These are phyloP conservation scores for Oncorhynchus tshawytscha DNA, from an alignment of 2,113 vertebrate species.

Conservation along the genomic window DNA sequence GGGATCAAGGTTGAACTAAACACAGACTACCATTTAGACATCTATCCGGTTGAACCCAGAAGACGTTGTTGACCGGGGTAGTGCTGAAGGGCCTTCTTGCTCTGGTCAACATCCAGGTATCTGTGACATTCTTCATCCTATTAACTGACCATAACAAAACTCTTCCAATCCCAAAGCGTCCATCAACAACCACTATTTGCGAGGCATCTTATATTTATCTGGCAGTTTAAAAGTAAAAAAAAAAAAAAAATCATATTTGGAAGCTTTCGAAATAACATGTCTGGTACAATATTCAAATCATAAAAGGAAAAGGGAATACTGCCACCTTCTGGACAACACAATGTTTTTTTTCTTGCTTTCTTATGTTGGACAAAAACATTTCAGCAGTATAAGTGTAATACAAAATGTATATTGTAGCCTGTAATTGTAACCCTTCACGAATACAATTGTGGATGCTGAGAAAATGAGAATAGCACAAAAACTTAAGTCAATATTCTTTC, in stretches of 20 bases:
- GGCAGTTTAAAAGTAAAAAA: background rate
- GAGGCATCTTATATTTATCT: background rate
- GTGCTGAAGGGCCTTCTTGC: background rate
- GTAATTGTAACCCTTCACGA: conserved; percentile 62
- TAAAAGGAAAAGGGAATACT: background rate
- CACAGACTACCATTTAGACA: background rate
- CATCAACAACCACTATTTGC: background rate
- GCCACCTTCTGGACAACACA: background rate
- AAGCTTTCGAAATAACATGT: background rate
- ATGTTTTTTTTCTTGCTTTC: no score
- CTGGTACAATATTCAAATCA: no score
- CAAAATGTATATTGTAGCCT: conserved; percentile 53
- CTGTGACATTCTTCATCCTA: conserved; percentile 12
- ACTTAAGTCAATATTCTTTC: conserved; percentile 48
- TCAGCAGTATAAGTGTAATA: conserved; percentile 57
- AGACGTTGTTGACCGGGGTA: no score
- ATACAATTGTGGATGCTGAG: conserved; percentile 61
- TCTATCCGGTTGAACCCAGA: background rate
- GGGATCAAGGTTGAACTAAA: background rate
- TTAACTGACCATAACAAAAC: no score
- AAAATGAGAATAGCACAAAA: conserved; percentile 56
- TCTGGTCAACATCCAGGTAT: background rate
- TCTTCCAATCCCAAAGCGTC: background rate
- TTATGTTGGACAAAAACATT: background rate
- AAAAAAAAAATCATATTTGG: background rate